Percentiles rank a stretch among this genome's conserved stretches.
phyloP scores from a whole-genome alignment of 2,888 invertebrate species.

The Ormia ochracea region DNA sequence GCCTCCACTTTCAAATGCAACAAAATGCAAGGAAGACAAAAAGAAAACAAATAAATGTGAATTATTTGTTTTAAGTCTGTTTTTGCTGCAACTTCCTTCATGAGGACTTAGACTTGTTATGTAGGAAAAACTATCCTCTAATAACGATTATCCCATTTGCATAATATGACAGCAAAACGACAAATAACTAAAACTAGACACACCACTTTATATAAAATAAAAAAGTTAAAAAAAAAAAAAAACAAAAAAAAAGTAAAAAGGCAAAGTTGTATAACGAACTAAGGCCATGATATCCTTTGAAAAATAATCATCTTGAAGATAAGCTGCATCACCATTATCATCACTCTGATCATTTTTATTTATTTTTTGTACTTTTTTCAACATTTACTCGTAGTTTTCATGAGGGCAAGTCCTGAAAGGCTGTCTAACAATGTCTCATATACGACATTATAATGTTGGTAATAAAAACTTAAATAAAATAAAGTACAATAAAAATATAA shows the following conservation, averaged over 20 bases:
- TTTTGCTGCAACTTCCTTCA: conserved; percentile 13
- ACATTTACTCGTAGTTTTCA: conserved; percentile 12
- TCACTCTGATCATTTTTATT: conserved; percentile 16
- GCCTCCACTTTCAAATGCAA: not conserved
- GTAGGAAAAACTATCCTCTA: conserved; percentile 61
- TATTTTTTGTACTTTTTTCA: too few relatives aligned
- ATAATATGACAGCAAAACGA: conserved; percentile 66
- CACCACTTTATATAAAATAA: not conserved
- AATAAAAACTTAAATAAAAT: conserved; percentile 50
- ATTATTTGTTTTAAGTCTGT: conserved; percentile 28
- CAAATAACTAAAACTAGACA: conserved; percentile 63
- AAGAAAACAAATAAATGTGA: not conserved
- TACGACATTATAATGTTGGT: conserved; percentile 58
- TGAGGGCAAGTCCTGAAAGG: conserved; percentile 50
- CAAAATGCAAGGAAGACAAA: not conserved
- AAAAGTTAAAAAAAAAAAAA: not conserved
- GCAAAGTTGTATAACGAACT: conserved; percentile 26
- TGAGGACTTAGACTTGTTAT: conserved; percentile 31
- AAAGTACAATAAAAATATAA: conserved; percentile 12
- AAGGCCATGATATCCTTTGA: conserved; percentile 20
- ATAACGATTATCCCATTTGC: conserved; percentile 66
- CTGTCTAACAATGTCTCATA: conserved; percentile 56
- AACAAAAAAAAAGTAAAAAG: not conserved
- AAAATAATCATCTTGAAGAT: conserved; percentile 26
- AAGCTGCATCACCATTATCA: conserved; percentile 2